Evolutionary conservation across 2,888 invertebrate species (phyloP), one percentile per base, ranked within the genome.

Genomic region (Strigamia crassipes): DNA sequence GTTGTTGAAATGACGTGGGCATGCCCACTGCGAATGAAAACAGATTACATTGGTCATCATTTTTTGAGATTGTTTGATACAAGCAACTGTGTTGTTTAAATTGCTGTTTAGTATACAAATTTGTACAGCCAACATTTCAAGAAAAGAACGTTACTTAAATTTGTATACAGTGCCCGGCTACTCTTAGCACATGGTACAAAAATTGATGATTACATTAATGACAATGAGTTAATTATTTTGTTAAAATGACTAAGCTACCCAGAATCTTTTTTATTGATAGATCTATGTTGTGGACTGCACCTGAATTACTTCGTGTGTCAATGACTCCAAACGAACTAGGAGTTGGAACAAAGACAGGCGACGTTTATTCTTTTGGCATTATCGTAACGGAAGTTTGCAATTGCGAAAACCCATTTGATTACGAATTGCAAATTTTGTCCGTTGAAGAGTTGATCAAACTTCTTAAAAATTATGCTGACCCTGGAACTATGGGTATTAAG

Each of bases 321-420:
- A 15, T 23, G 12, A 78, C 31, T 15, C 78, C 38, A 38, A 21
- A 27, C 12, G 78, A 78, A 34, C 2, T 5, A 34, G 78, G 78
- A 12, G 15, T 1, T 12, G 78, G 78, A 1, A 78, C 31, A 8
- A 78, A 78, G 38, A 2, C 34, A 5, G 78, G 23, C 5, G 78
- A 78, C 27, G 27, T 18, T 78, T 78, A 78, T 27, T 78, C 78
- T 18, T 80, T 80, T 80, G 80, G 80, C 2, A 81, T 81, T 18
- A 27, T 81, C 10, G n/a, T 81, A 23, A 61, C 81, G 5, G 81
- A 81, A 81, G 2, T 56, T 10, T 81, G 81, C 61, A 81, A n/a
- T 15, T 56, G 51, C 8, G 66, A 56, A 31, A 9, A 6, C 13
- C 81, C 81, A 18, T 81, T 56, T 23, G 27, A 21, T 9, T 66